phyloP scores from a whole-genome alignment of 2,113 vertebrate genomes.

The Thamnaconus septentrionalis region DNA sequence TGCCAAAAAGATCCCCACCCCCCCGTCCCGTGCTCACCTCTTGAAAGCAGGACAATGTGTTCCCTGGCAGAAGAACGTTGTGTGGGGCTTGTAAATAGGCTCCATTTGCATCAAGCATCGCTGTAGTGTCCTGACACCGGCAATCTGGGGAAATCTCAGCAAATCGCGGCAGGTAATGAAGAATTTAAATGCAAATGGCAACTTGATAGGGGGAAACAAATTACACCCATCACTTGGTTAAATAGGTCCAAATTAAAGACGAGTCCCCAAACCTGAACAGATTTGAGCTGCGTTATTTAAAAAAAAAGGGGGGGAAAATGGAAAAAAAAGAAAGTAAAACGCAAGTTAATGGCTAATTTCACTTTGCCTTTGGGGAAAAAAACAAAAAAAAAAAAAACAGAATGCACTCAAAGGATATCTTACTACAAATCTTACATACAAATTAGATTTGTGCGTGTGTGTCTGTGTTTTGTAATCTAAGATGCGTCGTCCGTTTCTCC shows the following conservation, averaged over 20 bases:
- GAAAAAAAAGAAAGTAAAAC: constrained; percentile 16
- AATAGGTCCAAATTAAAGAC: constrained; percentile 66
- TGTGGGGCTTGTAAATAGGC: constrained; percentile 20
- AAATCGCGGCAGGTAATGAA: constrained; percentile 65
- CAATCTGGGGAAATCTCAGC: constrained; percentile 65
- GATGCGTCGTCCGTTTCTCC: too few relatives aligned
- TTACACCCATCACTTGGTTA: constrained; percentile 65
- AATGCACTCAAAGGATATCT: too few relatives aligned
- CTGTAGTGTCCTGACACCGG: constrained; percentile 43
- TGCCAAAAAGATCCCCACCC: too few relatives aligned
- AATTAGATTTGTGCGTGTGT: too few relatives aligned
- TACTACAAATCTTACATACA: too few relatives aligned
- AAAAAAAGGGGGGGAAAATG: constrained; percentile 47
- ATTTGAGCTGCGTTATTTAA: constrained; percentile 38
- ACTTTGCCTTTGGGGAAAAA: too few relatives aligned
- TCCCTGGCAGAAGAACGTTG: background rate
- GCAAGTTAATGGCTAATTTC: constrained; percentile 33
- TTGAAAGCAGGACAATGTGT: background rate
- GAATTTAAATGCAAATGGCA: constrained; percentile 72
- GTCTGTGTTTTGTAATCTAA: too few relatives aligned
- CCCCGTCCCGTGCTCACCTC: background rate
- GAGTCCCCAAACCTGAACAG: constrained; percentile 48
- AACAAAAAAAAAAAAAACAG: too few relatives aligned
- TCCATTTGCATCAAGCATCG: constrained; percentile 21
- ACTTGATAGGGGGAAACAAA: constrained; percentile 59